Base-by-base conservation (phyloP, 2,888 invertebrate species). In the Drosophila recens region DNA sequence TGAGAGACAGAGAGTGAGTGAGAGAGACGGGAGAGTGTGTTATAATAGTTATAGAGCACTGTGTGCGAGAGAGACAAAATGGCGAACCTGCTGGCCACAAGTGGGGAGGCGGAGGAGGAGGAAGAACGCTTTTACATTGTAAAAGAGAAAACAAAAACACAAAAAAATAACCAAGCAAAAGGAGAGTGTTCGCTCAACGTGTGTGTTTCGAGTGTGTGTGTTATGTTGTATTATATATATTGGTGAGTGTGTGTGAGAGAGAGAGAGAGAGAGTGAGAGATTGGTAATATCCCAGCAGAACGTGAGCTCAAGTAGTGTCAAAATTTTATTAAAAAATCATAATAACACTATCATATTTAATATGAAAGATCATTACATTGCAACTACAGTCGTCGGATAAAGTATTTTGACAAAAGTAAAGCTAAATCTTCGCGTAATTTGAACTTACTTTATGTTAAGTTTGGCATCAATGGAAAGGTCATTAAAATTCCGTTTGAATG, bases 121-220 rank as follows among this genome's bases (percentile, higher is more conserved):
- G 40, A 38, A 51, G 49, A 46, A 63, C 34, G 63, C 67, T 74
- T 75, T 75, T 77, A 77, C 79, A 74, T 64, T 77, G 77, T 77
- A 74, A 77, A 74, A 78, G 57, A 78, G 63, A 78, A 73, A 70
- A 77, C 42, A 78, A 67, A 58, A 54, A 8, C 1, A 30, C 30
- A 30, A 23, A 53, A 52, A 40, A 77, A 76, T n/a, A 65, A 40
- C 52, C 56, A 73, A 77, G 61, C 63, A 13, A 78, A 76, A 74
- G 49, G 57, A 74, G 74, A 74, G 78, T 74, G 74, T 70, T 78
- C 63, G 51, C 64, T 67, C 67, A 56, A 72, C 64, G 53, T 53
- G 17, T 45, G 33, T 45, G 17, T 53, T 33, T 27, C 4, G 10
- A 10, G 42, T 43, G 15, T 45, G 38, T 49, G 53, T 51, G 59